Percentiles rank a stretch among this genome's conserved stretches.
These are phyloP conservation scores for Sternarchorhynchus goeldii DNA, from an alignment of 2,797 vertebrate species.

Conservation along the genomic window DNA sequence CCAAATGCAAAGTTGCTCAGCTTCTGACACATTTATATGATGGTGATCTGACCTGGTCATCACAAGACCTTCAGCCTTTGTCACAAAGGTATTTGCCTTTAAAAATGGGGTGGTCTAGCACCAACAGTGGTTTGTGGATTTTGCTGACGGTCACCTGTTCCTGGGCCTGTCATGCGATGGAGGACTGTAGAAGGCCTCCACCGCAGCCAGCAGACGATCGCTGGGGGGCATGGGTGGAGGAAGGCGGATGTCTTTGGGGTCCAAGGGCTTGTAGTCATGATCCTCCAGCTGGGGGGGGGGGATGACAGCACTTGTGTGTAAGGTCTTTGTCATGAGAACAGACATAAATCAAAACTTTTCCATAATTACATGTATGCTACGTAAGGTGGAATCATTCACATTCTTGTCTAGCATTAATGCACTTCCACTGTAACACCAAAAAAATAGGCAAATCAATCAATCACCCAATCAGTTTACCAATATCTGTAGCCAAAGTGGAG, in stretches of 20 bases:
- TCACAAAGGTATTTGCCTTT: background rate
- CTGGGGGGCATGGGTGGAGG: slow-evolving; percentile 98
- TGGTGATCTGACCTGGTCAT: no score
- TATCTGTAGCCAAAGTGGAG: no score
- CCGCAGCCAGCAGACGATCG: slow-evolving; percentile 93
- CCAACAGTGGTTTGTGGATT: background rate
- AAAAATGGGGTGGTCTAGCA: background rate
- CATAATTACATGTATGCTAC: no score
- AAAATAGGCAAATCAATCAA: no score
- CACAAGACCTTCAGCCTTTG: no score
- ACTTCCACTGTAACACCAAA: no score
- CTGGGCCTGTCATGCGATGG: slow-evolving; percentile 96
- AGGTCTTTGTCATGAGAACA: slow-evolving; percentile 25
- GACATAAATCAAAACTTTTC: background rate
- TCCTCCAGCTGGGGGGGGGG: slow-evolving; percentile 86
- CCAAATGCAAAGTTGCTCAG: no score
- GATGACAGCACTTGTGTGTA: background rate
- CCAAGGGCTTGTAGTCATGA: slow-evolving; percentile 94
- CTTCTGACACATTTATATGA: no score
- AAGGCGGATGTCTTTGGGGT: slow-evolving; percentile 96
- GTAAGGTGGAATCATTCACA: no score
- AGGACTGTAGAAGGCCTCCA: slow-evolving; percentile 98
- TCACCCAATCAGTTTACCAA: no score
- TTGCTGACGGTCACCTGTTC: slow-evolving; percentile 82
- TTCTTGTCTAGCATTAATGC: no score